Conservation (phyloP, 2,113 vertebrate species). For the Podocnemis expansa region DNA sequence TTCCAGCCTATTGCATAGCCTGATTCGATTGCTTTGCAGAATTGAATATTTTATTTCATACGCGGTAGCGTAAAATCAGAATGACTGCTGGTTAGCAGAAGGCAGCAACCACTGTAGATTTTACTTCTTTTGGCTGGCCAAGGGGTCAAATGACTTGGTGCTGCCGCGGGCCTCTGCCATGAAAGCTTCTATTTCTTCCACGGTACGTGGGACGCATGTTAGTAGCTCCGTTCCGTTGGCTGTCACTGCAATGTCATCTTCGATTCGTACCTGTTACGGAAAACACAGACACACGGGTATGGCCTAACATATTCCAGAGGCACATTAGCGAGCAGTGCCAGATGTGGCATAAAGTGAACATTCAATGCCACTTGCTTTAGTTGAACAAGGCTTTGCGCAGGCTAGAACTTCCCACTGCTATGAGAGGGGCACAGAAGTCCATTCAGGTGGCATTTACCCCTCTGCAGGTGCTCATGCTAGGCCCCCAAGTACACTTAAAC, state of each 20-base stretch:
- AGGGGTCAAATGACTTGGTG: conserved; percentile 68
- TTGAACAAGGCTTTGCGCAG: accelerated
- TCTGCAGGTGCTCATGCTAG: accelerated
- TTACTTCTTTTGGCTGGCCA: conserved; percentile 53
- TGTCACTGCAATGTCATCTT: conserved; percentile 91
- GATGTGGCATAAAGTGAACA: accelerated
- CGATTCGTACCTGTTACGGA: conserved; percentile 89
- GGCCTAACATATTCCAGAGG: background rate
- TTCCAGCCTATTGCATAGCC: background rate
- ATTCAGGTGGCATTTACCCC: accelerated
- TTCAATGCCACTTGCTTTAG: background rate
- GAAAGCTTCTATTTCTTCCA: conserved; percentile 92
- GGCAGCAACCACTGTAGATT: background rate
- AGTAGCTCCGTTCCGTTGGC: conserved; percentile 87
- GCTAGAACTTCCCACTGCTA: accelerated
- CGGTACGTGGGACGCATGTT: conserved; percentile 92
- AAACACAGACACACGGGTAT: accelerated
- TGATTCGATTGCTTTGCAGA: background rate
- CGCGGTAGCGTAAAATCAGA: conserved; percentile 1
- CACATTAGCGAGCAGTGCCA: background rate
- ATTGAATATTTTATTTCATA: background rate
- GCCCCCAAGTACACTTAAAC: background rate
- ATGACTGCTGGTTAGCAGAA: background rate
- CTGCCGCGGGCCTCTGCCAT: conserved; percentile 79
- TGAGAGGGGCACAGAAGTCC: accelerated